Conservation (phyloP, 2,113 vertebrate genomes). For the Columbina picui region DNA sequence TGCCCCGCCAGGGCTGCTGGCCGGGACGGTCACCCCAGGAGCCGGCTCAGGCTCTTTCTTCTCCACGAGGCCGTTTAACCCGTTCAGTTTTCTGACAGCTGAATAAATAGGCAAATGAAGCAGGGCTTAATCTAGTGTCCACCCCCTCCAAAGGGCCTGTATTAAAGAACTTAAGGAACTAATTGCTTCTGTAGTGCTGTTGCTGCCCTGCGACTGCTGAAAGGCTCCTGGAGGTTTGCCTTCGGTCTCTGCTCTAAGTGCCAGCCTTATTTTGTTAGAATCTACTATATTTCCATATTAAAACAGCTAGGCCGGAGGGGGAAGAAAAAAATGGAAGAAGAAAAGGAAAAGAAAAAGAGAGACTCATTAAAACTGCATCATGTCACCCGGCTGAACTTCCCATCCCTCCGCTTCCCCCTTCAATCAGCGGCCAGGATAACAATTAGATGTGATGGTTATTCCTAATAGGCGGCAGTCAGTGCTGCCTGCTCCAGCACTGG, state of each 20-base stretch:
- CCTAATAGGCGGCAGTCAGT: not conserved
- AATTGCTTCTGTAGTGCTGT: slow-evolving; percentile 28
- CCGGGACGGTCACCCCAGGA: not conserved
- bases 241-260: not conserved
- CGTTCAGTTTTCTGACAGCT: slow-evolving; percentile 42
- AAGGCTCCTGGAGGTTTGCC: slow-evolving; percentile 22
- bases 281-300: not conserved
- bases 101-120: slow-evolving; percentile 47
- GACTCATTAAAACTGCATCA: slow-evolving; percentile 66
- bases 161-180: slow-evolving; percentile 30
- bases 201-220: slow-evolving; percentile 22
- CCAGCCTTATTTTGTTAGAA: not conserved
- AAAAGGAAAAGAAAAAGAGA: slow-evolving; percentile 38
- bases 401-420: slow-evolving; percentile 52
- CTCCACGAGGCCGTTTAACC: slow-evolving; percentile 21
- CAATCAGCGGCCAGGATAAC: slow-evolving; percentile 48
- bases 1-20: not conserved
- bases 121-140: slow-evolving; percentile 40
- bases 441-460: slow-evolving; percentile 47
- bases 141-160: slow-evolving; percentile 29
- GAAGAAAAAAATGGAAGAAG: not conserved
- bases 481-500: not conserved
- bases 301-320: not conserved
- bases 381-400: slow-evolving; percentile 59
- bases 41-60: slow-evolving; percentile 3